These are phyloP conservation scores for Mobula hypostoma DNA, from an alignment of 2,113 vertebrate species.

Conservation along the genomic window DNA sequence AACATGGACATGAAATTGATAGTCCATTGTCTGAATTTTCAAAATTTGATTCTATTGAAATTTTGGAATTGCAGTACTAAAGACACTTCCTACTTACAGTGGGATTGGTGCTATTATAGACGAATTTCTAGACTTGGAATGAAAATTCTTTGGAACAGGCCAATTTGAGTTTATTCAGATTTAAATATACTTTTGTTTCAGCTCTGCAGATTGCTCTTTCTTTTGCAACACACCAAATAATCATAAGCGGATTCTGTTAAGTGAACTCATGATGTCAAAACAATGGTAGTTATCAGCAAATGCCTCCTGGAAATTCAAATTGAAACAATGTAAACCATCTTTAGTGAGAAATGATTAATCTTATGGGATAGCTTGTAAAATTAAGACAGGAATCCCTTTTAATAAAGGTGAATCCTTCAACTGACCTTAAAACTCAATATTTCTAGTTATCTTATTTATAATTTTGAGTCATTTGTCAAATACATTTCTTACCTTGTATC, in stretches of 20 bases:
- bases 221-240: not conserved
- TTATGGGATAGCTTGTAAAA: not conserved
- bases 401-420: not conserved
- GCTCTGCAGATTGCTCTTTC: not conserved
- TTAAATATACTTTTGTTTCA: not conserved
- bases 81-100: too few species aligned
- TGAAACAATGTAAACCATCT: not conserved
- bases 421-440: not conserved
- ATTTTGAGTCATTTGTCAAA: too few species aligned
- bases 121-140: too few species aligned
- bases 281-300: not conserved
- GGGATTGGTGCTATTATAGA: too few species aligned
- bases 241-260: not conserved
- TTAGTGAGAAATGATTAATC: not conserved
- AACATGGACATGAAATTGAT: too few species aligned
- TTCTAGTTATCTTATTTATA: not conserved
- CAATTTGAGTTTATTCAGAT: not conserved
- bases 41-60: too few species aligned
- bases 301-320: not conserved
- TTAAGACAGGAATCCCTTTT: not conserved
- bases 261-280: not conserved
- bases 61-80: too few species aligned
- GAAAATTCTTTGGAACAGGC: not conserved
- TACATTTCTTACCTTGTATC: conserved; percentile 68
- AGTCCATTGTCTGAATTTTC: too few species aligned